Conservation (phyloP, 2,113 vertebrate species). For the Urocolius indicus region DNA sequence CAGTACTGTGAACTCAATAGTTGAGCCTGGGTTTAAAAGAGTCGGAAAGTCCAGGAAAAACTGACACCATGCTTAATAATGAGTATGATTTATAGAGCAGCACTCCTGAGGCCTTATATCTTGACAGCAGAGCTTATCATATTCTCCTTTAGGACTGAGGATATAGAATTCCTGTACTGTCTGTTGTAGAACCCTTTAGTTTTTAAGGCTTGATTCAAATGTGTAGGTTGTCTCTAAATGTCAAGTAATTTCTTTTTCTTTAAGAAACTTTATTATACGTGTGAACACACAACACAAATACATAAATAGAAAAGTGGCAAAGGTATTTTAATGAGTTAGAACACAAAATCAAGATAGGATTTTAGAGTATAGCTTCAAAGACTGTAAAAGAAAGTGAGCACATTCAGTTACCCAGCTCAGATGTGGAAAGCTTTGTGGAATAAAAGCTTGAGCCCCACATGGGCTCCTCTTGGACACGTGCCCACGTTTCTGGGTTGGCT, state of each 20-base stretch:
- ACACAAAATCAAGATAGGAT: background rate
- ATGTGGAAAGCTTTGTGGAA: background rate
- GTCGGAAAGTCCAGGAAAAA: conserved; percentile 11
- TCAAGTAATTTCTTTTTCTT: background rate
- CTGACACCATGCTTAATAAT: background rate
- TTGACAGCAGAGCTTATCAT: conserved; percentile 9
- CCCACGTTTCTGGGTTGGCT: rapidly evolving
- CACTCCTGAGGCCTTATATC: background rate
- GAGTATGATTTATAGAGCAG: conserved; percentile 24
- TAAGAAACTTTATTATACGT: background rate
- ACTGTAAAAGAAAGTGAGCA: background rate
- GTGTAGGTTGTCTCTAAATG: background rate
- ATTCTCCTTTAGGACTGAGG: background rate
- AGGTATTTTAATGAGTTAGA: background rate
- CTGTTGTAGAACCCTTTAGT: background rate
- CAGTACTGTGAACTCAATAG: background rate
- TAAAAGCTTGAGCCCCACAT: rapidly evolving
- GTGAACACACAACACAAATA: background rate
- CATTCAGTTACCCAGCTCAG: no score
- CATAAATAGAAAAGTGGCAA: background rate
- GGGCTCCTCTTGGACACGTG: background rate
- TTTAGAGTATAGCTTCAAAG: background rate
- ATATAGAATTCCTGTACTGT: background rate
- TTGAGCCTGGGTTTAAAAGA: background rate
- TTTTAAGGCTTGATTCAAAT: background rate